Percentiles rank a stretch among this genome's conserved stretches.
phyloP scores from a whole-genome alignment of 37 sponge, comb jelly and placozoan genomes.

The Aphrocallistes beatrix region DNA sequence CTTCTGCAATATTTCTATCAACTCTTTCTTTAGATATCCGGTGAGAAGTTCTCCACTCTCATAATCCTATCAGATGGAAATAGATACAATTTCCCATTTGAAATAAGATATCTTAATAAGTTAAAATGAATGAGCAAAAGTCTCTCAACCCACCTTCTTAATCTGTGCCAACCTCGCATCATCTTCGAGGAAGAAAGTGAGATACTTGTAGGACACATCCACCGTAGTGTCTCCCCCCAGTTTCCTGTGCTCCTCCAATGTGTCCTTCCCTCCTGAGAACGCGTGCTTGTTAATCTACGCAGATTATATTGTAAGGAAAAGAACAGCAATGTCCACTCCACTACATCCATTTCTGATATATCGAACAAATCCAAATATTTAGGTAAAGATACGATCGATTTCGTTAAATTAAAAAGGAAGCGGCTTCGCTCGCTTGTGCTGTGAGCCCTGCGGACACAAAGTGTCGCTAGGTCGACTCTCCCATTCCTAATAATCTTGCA shows the following conservation, averaged over 20 bases:
- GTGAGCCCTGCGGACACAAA: too few relatives aligned
- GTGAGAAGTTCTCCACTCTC: constrained; percentile 80
- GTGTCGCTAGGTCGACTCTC: too few relatives aligned
- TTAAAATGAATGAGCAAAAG: background rate
- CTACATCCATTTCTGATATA: too few relatives aligned
- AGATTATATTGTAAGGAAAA: background rate
- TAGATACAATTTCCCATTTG: background rate
- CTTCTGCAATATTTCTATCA: constrained; percentile 61
- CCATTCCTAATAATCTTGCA: too few relatives aligned
- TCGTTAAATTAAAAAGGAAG: too few relatives aligned
- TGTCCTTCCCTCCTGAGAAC: constrained; percentile 87
- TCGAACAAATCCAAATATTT: too few relatives aligned
- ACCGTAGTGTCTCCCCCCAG: constrained; percentile 83
- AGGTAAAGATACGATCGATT: too few relatives aligned
- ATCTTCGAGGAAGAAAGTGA: constrained; percentile 89
- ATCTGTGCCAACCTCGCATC: constrained; percentile 65
- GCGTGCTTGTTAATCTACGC: constrained; percentile 93
- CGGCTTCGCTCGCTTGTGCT: too few relatives aligned
- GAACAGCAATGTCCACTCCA: background rate
- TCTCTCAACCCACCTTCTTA: constrained; percentile 46
- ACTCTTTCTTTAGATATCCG: constrained; percentile 88
- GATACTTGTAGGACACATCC: constrained; percentile 93
- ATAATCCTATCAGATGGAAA: constrained; percentile 48
- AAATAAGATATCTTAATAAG: background rate
- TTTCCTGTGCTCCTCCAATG: constrained; percentile 84